A percentile compares a stretch with the other conserved stretches of the same genome.
These are phyloP conservation scores for Ceyx cyanopectus DNA, from an alignment of 2,113 vertebrate genomes.

Conservation along the genomic window DNA sequence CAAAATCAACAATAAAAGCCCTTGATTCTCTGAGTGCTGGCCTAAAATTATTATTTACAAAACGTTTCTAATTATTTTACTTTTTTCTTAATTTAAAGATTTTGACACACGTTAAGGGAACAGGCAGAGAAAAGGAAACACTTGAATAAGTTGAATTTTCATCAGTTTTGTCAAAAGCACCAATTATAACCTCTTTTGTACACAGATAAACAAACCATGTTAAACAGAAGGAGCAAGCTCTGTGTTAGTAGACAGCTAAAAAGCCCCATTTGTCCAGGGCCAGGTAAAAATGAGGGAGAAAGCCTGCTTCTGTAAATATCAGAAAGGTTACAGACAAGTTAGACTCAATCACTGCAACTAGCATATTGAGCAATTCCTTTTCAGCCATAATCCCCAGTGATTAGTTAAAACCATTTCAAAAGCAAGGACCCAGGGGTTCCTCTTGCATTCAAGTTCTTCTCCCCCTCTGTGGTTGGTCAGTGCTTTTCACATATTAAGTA, in stretches of 20 bases:
- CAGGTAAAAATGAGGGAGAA: background rate
- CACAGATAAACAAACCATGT: background rate
- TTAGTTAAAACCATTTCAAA: background rate
- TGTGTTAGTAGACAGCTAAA: background rate
- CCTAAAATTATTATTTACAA: constrained; percentile 65
- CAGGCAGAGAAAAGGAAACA: constrained; percentile 1
- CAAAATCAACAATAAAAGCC: constrained; percentile 70
- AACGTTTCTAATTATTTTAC: background rate
- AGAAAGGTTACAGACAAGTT: background rate
- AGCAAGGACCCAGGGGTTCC: background rate
- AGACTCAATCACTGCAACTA: background rate
- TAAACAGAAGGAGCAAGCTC: background rate
- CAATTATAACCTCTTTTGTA: background rate
- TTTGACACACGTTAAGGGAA: constrained; percentile 25
- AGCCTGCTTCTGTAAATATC: background rate
- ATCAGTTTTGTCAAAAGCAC: constrained; percentile 33
- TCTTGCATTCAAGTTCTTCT: background rate
- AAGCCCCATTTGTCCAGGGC: background rate
- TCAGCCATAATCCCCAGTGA: background rate
- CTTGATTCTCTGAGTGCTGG: constrained; percentile 60
- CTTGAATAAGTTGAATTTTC: background rate
- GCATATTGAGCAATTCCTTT: background rate
- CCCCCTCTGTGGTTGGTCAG: background rate
- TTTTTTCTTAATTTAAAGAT: constrained; percentile 7
- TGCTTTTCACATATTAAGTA: background rate